Evolutionary conservation across 2,797 vertebrate species (phyloP).

Genomic region (Pipistrellus nathusii): DNA sequence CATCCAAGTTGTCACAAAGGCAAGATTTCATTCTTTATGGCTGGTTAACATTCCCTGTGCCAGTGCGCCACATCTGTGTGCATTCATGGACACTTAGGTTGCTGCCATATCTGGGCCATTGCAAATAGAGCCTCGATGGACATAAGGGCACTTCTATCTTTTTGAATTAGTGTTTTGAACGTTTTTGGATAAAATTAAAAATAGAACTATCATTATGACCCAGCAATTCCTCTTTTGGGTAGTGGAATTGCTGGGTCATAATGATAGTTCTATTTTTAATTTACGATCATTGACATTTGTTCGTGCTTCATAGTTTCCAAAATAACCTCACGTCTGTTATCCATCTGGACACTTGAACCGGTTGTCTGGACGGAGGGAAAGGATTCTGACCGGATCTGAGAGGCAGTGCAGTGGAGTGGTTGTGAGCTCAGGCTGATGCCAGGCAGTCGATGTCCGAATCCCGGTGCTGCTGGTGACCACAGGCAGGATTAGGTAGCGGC

Average conservation of each 20-base stretch:
- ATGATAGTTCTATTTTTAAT: background rate
- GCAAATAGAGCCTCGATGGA: background rate
- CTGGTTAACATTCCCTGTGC: background rate
- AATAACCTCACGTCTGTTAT: background rate
- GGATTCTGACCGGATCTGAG: background rate
- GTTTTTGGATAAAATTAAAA: background rate
- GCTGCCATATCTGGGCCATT: background rate
- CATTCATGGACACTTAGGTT: background rate
- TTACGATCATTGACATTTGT: background rate
- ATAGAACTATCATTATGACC: too few species aligned
- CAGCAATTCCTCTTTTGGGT: too few species aligned
- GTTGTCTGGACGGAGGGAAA: background rate
- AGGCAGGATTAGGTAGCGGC: background rate
- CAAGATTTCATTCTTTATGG: background rate
- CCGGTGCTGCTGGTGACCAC: background rate
- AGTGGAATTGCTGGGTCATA: background rate
- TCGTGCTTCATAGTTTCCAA: background rate
- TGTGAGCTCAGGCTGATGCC: background rate
- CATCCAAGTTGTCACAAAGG: background rate
- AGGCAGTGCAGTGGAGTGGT: background rate
- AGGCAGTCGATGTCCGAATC: background rate
- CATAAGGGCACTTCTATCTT: background rate
- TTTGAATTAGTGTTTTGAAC: background rate
- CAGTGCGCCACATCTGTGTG: fast-evolving
- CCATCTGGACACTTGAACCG: background rate